Conservation (phyloP, 1,140 invertebrate species). For the Mamestra configurata region DNA sequence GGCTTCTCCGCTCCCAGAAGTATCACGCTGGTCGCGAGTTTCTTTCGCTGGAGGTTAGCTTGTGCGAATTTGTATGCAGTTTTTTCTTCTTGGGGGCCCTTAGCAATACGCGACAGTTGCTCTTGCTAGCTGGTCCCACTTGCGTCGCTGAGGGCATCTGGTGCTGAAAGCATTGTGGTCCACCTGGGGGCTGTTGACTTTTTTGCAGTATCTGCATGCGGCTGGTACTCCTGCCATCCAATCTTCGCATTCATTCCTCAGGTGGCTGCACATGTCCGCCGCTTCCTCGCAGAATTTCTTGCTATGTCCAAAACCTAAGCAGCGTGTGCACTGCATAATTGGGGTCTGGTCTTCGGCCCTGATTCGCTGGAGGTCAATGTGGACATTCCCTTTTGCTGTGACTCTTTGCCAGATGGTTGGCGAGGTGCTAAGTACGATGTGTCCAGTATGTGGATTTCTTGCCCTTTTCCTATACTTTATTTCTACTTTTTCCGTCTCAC, state of each 20-base stretch:
- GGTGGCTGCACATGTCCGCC: neutral
- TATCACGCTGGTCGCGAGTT: conserved; percentile 14
- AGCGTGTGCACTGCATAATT: neutral
- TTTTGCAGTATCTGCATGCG: neutral
- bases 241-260: neutral
- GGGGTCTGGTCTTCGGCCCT: conserved; percentile 14
- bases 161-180: neutral
- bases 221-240: neutral
- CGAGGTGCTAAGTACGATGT: neutral
- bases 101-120: conserved; percentile 15
- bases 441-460: conserved; percentile 22
- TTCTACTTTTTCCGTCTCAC: neutral
- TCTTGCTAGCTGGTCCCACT: neutral
- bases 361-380: conserved; percentile 21
- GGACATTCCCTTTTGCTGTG: neutral
- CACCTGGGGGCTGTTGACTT: neutral
- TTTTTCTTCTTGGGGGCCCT: neutral
- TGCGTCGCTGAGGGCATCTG: neutral
- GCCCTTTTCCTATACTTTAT: conserved; percentile 41
- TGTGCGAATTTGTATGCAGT: neutral
- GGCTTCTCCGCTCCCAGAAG: neutral
- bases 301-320: conserved; percentile 2
- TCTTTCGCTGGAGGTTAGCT: conserved; percentile 16
- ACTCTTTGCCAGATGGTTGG: neutral
- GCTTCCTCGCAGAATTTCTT: neutral